Evolutionary conservation across 1,140 invertebrate species (phyloP).

Genomic region (Parapsyche elsis): DNA sequence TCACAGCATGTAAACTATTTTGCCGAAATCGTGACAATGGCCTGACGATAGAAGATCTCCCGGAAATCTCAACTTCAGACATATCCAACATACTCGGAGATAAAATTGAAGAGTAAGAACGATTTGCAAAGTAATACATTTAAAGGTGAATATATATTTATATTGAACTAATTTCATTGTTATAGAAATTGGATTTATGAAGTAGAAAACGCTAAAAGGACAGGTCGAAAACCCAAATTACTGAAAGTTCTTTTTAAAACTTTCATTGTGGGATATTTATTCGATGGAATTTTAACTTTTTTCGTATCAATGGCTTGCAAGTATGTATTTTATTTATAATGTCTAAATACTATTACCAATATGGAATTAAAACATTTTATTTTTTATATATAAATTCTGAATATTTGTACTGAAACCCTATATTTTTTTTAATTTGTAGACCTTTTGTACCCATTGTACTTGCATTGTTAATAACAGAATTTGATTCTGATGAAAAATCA

Average conservation of each 20-base stretch:
- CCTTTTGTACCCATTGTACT: constrained; percentile 65
- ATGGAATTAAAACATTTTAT: constrained; percentile 29
- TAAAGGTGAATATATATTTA: constrained; percentile 15
- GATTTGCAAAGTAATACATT: background rate
- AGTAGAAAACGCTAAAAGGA: constrained; percentile 32
- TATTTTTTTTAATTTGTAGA: constrained; percentile 55
- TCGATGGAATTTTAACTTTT: constrained; percentile 46
- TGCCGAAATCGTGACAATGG: background rate
- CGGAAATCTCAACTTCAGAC: background rate
- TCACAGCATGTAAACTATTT: background rate
- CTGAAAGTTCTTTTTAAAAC: constrained; percentile 45
- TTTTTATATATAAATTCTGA: background rate
- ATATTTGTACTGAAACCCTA: too few species aligned
- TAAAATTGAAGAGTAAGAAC: constrained; percentile 37
- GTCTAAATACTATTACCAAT: too few species aligned
- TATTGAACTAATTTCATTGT: constrained; percentile 15
- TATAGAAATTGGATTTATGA: constrained; percentile 49
- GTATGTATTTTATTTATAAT: constrained; percentile 17
- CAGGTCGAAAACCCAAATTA: constrained; percentile 32
- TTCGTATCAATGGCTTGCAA: constrained; percentile 23
- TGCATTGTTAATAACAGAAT: constrained; percentile 63
- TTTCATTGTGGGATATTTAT: constrained; percentile 46
- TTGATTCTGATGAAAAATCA: constrained; percentile 63
- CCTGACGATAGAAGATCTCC: constrained; percentile 35
- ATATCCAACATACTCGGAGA: constrained; percentile 40